Conservation (phyloP, 2,888 invertebrate genomes). For the Agonopterix arenella region DNA sequence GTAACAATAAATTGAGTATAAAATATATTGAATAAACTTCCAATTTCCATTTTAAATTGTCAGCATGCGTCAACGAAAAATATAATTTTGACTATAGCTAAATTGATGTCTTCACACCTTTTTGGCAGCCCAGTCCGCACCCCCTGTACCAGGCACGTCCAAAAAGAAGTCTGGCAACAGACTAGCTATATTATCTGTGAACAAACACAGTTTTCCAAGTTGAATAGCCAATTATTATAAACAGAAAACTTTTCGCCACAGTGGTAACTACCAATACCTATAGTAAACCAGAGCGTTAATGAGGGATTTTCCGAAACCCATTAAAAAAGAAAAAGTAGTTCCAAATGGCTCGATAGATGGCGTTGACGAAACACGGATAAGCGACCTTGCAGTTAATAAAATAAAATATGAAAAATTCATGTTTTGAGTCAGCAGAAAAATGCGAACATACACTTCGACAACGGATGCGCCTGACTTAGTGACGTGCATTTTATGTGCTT, state of each 20-base stretch:
- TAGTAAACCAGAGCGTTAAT: too few relatives aligned
- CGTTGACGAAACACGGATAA: too few relatives aligned
- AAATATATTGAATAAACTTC: neutral
- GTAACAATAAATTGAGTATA: neutral
- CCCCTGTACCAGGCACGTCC: conserved; percentile 50
- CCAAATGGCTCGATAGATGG: too few relatives aligned
- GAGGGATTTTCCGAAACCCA: too few relatives aligned
- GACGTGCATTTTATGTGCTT: too few relatives aligned
- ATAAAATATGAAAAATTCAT: too few relatives aligned
- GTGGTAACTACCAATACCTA: too few relatives aligned
- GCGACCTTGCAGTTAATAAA: too few relatives aligned
- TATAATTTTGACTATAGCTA: neutral
- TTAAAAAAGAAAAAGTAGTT: too few relatives aligned
- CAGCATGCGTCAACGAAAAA: neutral
- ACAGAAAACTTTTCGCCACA: neutral
- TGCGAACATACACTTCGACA: too few relatives aligned
- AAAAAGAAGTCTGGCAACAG: conserved; percentile 94
- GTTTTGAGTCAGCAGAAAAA: too few relatives aligned
- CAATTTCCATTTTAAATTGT: neutral
- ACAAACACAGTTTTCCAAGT: conserved; percentile 42
- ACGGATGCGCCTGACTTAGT: too few relatives aligned
- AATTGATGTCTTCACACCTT: conserved; percentile 40
- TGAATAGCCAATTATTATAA: conserved; percentile 10
- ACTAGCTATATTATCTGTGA: conserved; percentile 77
- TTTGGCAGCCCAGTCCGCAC: conserved; percentile 27